Evolutionary conservation across 2,113 vertebrate genomes (phyloP).

Genomic region (Manacus vitellinus): DNA sequence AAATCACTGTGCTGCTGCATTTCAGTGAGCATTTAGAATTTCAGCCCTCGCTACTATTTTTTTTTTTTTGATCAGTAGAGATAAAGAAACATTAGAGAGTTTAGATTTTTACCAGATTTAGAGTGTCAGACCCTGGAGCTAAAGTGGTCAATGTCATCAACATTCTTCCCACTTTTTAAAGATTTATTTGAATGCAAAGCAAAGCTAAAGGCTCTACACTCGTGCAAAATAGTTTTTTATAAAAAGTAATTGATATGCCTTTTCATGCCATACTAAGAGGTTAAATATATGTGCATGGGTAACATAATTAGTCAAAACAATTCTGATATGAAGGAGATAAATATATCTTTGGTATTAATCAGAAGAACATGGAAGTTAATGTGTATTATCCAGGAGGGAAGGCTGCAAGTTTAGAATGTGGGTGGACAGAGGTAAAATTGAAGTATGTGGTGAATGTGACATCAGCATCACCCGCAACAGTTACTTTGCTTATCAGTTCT

Average conservation of each 20-base stretch:
- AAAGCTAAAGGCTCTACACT: not conserved
- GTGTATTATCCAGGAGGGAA: not conserved
- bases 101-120: constrained; percentile 31
- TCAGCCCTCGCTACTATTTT: not conserved
- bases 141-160: constrained; percentile 6
- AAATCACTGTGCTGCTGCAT: not conserved
- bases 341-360: not conserved
- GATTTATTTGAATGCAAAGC: not conserved
- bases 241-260: not conserved
- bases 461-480: not conserved
- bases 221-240: not conserved
- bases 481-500: not conserved
- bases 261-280: not conserved
- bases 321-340: not conserved
- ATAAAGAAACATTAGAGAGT: constrained; percentile 16
- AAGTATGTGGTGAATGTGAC: not conserved
- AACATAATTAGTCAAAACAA: not conserved
- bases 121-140: not conserved
- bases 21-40: not conserved
- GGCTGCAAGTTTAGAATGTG: not conserved
- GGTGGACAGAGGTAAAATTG: not conserved
- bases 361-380: not conserved
- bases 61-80: not conserved
- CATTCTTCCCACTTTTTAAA: not conserved
- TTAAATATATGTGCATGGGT: not conserved